phyloP scores from a whole-genome alignment of 2,888 invertebrate genomes.

The Drosophila recens region DNA sequence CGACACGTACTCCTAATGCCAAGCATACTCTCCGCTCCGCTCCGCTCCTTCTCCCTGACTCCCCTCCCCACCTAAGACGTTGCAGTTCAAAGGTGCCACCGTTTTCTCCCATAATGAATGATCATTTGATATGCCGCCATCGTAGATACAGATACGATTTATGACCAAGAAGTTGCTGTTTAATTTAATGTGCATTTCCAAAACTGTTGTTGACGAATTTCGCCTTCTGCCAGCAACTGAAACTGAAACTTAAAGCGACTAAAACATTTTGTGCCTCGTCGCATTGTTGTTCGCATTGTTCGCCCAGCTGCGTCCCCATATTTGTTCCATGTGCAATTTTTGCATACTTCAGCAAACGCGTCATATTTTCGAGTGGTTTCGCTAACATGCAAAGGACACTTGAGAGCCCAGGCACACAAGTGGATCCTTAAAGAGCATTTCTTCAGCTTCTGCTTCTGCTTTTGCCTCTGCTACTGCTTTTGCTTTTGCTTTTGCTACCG shows the following conservation, averaged over 20 bases:
- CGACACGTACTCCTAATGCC: conserved; percentile 57
- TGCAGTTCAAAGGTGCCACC: conserved; percentile 72
- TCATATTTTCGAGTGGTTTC: conserved; percentile 84
- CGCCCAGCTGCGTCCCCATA: conserved; percentile 54
- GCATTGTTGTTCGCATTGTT: conserved; percentile 43
- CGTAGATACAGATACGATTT: conserved; percentile 52
- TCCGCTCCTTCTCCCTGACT: neutral
- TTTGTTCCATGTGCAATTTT: conserved; percentile 82
- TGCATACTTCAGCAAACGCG: conserved; percentile 85
- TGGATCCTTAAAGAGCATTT: conserved; percentile 84
- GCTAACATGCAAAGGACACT: conserved; percentile 84
- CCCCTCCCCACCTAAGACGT: conserved; percentile 38
- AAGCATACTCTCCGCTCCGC: conserved; percentile 1
- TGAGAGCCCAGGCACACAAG: conserved; percentile 81
- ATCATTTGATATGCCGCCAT: conserved; percentile 68
- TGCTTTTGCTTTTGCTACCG: conserved; percentile 41
- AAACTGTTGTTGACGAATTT: conserved; percentile 52
- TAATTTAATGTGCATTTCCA: conserved; percentile 46
- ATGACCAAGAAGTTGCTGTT: conserved; percentile 30
- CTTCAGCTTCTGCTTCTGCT: conserved; percentile 51
- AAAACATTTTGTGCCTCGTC: conserved; percentile 44
- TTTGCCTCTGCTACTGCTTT: conserved; percentile 16
- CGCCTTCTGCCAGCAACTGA: conserved; percentile 7
- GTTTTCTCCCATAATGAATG: conserved; percentile 63
- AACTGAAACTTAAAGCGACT: conserved; percentile 54